These are phyloP conservation scores for Actinernus sp. DNA, from an alignment of 92 coral and sea anemone genomes.

Conservation along the genomic window DNA sequence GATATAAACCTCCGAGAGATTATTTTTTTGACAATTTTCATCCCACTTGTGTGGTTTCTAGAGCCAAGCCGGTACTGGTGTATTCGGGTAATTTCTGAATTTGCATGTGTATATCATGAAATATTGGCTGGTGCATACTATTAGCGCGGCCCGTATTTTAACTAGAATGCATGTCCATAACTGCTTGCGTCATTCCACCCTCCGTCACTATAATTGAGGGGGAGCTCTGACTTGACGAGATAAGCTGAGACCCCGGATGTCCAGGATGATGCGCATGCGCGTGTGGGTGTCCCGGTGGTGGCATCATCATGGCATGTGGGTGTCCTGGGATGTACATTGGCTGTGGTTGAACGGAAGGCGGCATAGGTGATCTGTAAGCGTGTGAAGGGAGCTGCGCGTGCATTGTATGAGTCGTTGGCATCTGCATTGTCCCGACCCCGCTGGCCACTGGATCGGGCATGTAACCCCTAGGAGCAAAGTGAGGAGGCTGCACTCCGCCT, in stretches of 20 bases:
- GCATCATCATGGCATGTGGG: conserved; percentile 99
- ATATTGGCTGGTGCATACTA: conserved; percentile 1
- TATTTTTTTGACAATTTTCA: too few relatives aligned
- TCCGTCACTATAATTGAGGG: conserved; percentile 97
- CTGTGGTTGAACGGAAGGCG: conserved; percentile 91
- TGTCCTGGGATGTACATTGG: conserved; percentile 99
- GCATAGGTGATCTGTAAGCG: conserved; percentile 97
- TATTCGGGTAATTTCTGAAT: background rate
- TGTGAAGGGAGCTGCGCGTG: conserved; percentile 97
- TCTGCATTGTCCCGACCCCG: conserved; percentile 94
- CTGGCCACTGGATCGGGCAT: conserved; percentile 92
- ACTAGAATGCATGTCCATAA: conserved; percentile 99
- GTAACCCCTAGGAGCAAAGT: conserved; percentile 95
- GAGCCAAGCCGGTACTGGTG: too few relatives aligned
- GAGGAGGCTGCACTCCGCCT: conserved; percentile 88
- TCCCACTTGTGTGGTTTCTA: too few relatives aligned
- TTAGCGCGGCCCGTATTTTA: conserved; percentile 28
- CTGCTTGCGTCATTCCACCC: conserved; percentile 94
- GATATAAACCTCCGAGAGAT: too few relatives aligned
- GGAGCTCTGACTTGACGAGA: conserved; percentile 95
- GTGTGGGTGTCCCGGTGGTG: conserved; percentile 99
- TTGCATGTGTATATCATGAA: background rate
- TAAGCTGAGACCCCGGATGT: conserved; percentile 89
- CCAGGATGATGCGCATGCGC: conserved; percentile 97
- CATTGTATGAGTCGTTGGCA: conserved; percentile 91